Conservation (phyloP, 2,797 vertebrate genomes). For the Streptopelia turtur region DNA sequence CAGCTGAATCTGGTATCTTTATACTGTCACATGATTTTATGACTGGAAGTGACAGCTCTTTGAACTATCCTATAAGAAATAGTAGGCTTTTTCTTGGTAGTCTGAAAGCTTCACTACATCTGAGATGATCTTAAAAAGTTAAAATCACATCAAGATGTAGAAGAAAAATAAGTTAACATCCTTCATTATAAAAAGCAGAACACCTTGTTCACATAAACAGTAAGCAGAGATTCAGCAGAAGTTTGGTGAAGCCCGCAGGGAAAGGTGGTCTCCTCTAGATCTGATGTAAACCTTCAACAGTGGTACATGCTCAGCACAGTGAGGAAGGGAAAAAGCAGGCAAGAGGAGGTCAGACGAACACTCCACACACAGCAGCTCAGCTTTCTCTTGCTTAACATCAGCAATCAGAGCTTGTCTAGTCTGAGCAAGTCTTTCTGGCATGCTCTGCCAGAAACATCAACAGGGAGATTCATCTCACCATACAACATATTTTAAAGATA, state of each 20-base stretch:
- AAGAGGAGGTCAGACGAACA: background rate
- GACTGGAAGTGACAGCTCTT: background rate
- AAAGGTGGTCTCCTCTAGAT: background rate
- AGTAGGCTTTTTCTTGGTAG: background rate
- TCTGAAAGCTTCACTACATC: background rate
- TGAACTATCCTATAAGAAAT: background rate
- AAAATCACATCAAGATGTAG: background rate
- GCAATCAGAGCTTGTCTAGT: background rate
- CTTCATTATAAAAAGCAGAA: background rate
- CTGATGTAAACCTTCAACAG: background rate
- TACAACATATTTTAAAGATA: background rate
- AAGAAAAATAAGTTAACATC: background rate
- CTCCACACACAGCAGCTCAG: background rate
- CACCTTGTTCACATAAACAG: accelerated
- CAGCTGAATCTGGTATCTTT: background rate
- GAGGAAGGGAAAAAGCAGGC: background rate
- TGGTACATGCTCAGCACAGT: background rate
- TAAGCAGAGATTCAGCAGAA: background rate
- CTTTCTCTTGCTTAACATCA: background rate
- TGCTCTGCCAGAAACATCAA: background rate
- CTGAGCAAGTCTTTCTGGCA: background rate
- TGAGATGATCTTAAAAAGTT: background rate
- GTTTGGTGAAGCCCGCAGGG: background rate
- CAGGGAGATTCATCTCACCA: background rate
- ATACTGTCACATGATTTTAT: background rate